Base-by-base conservation (phyloP, 2,888 invertebrate species). In the Sarcophaga subvicina region DNA sequence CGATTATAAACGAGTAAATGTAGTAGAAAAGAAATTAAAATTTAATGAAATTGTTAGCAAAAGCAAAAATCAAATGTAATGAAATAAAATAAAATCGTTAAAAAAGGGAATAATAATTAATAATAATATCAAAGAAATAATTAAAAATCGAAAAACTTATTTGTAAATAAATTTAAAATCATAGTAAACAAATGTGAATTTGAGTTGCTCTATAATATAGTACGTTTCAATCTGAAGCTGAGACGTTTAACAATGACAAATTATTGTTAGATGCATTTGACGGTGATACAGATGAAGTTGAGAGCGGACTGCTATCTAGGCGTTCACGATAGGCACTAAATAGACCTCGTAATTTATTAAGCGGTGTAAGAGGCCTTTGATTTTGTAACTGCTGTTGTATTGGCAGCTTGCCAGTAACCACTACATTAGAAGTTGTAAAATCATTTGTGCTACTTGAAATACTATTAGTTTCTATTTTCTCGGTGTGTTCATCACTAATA, bases 321-420 rank as follows among this genome's bases (percentile, higher is more conserved):
- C 67, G 6, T 71, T 91, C 90, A 45, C 92, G 90, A 54, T 90
- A 91, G 64, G 89, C 89, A 71, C 88, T 89, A 49, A 92, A 91
- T 3, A 90, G 81, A 6, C 91, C 91, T 17, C 89, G 90, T 81
- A 89, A 20, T 81, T 90, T 91, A 81, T 90, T 89, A 4, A 89
- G 64, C 10, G 91, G 91, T 47, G 91, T 90, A 62, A 80, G 27
- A n/a, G 83, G 85, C 64, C 47, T 73, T 75, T 83, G 80, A 25
- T 17, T 62, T 64, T 63, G 45, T 17, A 75, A 17, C 59, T 83
- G 60, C 54, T 81, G 69, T 0, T 80, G 67, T 12, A 45, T 2
- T 14, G 64, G 49, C 3, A 72, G 4, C 69, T 79, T 79, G 4
- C 67, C 22, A 17, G 27, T 25, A 12, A 47, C 47, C 10, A 27